phyloP scores from a whole-genome alignment of 2,888 invertebrate species.

The Diogma glabrata region DNA sequence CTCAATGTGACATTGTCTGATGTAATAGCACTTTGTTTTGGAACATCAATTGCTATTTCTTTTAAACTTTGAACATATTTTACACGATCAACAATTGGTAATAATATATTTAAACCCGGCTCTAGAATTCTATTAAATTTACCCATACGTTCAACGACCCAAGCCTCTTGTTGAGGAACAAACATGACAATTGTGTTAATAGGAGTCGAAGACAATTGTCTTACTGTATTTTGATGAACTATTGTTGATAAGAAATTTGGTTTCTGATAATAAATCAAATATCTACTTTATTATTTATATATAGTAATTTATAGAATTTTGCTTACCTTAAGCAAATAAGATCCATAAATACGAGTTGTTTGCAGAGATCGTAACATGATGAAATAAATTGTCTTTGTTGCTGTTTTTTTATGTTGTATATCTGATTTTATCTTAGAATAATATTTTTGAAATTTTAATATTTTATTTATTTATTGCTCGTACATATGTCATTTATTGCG shows the following conservation, averaged over 20 bases:
- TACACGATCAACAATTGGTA: slow-evolving; percentile 84
- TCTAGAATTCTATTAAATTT: slow-evolving; percentile 87
- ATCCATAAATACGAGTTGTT: neutral
- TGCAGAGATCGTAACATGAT: neutral
- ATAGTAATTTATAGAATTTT: too few species aligned
- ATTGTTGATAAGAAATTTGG: neutral
- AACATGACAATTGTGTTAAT: slow-evolving; percentile 91
- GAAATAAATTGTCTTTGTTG: too few species aligned
- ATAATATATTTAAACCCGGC: slow-evolving; percentile 85
- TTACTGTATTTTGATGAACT: neutral
- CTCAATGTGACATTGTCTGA: slow-evolving; percentile 93
- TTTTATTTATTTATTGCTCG: too few species aligned
- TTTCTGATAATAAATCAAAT: neutral
- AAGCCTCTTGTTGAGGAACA: slow-evolving; percentile 99
- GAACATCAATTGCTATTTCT: slow-evolving; percentile 98
- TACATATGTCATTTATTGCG: too few species aligned
- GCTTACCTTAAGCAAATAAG: too few species aligned
- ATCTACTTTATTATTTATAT: neutral
- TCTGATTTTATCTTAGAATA: too few species aligned
- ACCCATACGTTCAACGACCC: slow-evolving; percentile 98
- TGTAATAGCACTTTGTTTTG: slow-evolving; percentile 96
- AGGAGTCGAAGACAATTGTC: slow-evolving; percentile 45
- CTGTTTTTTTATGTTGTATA: too few species aligned
- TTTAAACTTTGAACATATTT: slow-evolving; percentile 97
- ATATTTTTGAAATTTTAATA: too few species aligned